phyloP scores from a whole-genome alignment of 2,888 invertebrate genomes.

The Seira ritae region DNA sequence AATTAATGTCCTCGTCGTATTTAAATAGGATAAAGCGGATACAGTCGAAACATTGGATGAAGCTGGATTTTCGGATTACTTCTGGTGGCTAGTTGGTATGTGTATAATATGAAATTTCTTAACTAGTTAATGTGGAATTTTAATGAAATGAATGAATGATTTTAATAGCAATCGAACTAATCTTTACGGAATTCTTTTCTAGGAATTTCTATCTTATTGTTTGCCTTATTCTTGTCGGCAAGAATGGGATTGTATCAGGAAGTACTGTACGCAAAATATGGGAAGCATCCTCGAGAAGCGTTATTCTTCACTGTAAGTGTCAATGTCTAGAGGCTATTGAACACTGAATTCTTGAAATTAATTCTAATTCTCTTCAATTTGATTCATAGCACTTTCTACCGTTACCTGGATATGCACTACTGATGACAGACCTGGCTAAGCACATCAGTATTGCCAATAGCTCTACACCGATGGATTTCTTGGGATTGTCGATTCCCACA shows the following conservation, averaged over 20 bases:
- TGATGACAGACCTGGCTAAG: slow-evolving; percentile 85
- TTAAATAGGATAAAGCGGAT: slow-evolving; percentile 62
- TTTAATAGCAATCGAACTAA: neutral
- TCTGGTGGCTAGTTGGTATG: slow-evolving; percentile 81
- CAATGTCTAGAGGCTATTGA: no score
- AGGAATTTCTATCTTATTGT: slow-evolving; percentile 87
- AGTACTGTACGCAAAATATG: slow-evolving; percentile 86
- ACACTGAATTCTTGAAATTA: neutral
- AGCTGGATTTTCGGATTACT: slow-evolving; percentile 76
- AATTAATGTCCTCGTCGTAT: no score
- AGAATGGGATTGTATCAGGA: slow-evolving; percentile 98
- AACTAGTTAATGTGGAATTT: neutral
- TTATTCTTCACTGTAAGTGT: slow-evolving; percentile 85
- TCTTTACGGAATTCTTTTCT: slow-evolving; percentile 20
- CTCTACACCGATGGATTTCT: slow-evolving; percentile 79
- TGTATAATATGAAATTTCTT: neutral
- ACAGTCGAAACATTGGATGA: slow-evolving; percentile 49
- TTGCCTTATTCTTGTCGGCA: slow-evolving; percentile 94
- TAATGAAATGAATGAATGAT: slow-evolving; percentile 4
- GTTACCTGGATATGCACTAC: slow-evolving; percentile 90
- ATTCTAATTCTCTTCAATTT: no score
- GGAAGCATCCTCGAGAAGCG: slow-evolving; percentile 94
- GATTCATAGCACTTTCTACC: slow-evolving; percentile 88
- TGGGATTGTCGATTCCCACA: slow-evolving; percentile 83
- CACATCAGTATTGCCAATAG: slow-evolving; percentile 85